A percentile compares a stretch with the other conserved stretches of the same genome.
phyloP scores from a whole-genome alignment of 2,888 invertebrate genomes.

The Calliphora vomitoria region DNA sequence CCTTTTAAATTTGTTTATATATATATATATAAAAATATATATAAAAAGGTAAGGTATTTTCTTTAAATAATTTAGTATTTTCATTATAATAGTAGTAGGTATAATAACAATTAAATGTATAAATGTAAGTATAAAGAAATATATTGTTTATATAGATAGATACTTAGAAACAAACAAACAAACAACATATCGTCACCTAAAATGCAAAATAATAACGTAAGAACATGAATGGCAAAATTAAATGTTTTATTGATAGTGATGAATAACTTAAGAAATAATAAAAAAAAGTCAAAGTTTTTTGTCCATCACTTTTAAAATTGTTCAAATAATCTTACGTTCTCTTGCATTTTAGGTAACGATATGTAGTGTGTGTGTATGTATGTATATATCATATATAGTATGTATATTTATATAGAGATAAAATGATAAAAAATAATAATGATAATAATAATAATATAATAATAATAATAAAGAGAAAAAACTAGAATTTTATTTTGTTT shows the following conservation, averaged over 20 bases:
- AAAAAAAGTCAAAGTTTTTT: too few relatives aligned
- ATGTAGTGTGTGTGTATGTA: conserved; percentile 40
- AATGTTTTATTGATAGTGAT: too few relatives aligned
- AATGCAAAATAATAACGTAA: too few relatives aligned
- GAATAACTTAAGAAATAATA: too few relatives aligned
- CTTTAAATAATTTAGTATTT: conserved; percentile 57
- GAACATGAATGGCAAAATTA: too few relatives aligned
- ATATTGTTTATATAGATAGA: conserved; percentile 24
- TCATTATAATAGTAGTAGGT: conserved; percentile 34
- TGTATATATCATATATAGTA: conserved; percentile 51
- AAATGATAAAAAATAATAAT: conserved; percentile 54
- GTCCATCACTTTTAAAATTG: too few relatives aligned
- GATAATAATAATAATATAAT: conserved; percentile 45
- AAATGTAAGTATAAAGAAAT: conserved; percentile 46
- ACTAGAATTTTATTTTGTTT: conserved; percentile 70
- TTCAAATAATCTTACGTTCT: too few relatives aligned
- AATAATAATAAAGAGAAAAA: conserved; percentile 53
- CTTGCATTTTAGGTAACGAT: not conserved
- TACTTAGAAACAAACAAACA: conserved; percentile 19
- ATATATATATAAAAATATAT: conserved; percentile 15
- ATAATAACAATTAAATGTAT: conserved; percentile 70
- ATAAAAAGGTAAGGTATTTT: not conserved
- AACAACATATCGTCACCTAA: not conserved
- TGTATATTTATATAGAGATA: conserved; percentile 66
- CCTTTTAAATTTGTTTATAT: conserved; percentile 54